Evolutionary conservation across 2,888 invertebrate species (phyloP).

Genomic region (Toxonevra muliebris): DNA sequence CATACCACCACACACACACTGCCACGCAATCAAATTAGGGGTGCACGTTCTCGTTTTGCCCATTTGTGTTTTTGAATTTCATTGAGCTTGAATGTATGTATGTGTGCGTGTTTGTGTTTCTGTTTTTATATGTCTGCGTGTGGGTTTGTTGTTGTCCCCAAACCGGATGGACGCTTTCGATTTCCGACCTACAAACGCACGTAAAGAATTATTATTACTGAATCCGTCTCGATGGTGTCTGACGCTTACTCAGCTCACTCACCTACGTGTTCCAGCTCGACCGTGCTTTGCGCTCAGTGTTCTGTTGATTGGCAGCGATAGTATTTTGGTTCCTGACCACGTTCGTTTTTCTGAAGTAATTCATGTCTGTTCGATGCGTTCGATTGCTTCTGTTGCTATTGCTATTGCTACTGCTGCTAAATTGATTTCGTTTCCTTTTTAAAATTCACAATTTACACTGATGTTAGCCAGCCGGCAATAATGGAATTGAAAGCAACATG

Average conservation of each 20-base stretch:
- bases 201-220: conserved; percentile 31
- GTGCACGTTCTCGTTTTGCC: conserved; percentile 12
- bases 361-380: conserved; percentile 42
- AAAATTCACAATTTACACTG: conserved; percentile 59
- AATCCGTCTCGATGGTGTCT: conserved; percentile 42
- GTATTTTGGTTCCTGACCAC: conserved; percentile 52
- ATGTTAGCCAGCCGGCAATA: not conserved
- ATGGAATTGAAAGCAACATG: not conserved
- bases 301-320: conserved; percentile 24
- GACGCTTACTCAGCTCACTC: conserved; percentile 20
- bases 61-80: conserved; percentile 28
- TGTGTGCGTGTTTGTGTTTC: conserved; percentile 22
- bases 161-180: conserved; percentile 41
- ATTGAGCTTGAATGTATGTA: conserved; percentile 20
- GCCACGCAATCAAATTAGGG: not conserved
- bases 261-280: conserved; percentile 7
- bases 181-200: conserved; percentile 51
- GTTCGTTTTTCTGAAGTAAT: conserved; percentile 50
- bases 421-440: conserved; percentile 54
- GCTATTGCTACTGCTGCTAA: not conserved
- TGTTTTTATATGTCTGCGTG: conserved; percentile 24
- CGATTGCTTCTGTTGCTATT: conserved; percentile 12
- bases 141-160: conserved; percentile 25
- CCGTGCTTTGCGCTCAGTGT: conserved; percentile 24
- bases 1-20: conserved; percentile 33